Base-by-base conservation (phyloP, 2,113 vertebrate species). In the Platycercus adscitus region DNA sequence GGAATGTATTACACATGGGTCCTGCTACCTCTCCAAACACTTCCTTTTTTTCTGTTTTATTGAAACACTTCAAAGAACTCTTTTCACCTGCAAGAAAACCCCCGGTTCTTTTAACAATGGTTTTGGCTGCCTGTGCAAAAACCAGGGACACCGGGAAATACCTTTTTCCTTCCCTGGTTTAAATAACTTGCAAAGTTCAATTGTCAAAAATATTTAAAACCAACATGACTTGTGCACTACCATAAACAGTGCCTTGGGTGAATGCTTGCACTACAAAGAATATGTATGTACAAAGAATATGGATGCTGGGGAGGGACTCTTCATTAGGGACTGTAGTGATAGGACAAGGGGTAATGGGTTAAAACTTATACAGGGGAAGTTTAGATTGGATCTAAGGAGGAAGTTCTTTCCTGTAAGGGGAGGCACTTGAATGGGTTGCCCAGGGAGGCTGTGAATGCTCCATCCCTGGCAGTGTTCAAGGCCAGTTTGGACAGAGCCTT, bases 101-200 rank as follows among this genome's bases (percentile, higher is more conserved):
- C 56, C 31, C 1, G 7, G 20, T 41, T 72, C 6, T 65, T 84
- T 86, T 73, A 81, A 58, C n/a, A 80, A 49, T 9, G 37, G 20
- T 3, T 64, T 95, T 84, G 70, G 18, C 68, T 84, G 53, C n/a
- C 33, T 70, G 44, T 72, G 70, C 24, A 77, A 84, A 73, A 91
- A 21, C 4, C 28, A 63, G 41, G 23, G 64, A 46, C 25, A 66
- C 0, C 0, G 23, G 23, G 44, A 90, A 76, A 63, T 47, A 41
- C 2, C 9, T 55, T 93, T 83, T 89, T 78, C 31, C 85, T 85
- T 87, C 56, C 8, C 31, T 49, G 55, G 31, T 64, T 92, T 85
- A 95, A 95, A 86, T 78, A 89, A 72, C 60, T 44, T 75, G 20
- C 44, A 83, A 85, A 91, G 33, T 80, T 93, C 55, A 80, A 33